Percentiles rank a stretch among this genome's conserved stretches.
Conservation (phyloP, 2,113 vertebrate genomes). For the Hippocampus barbouri region DNA sequence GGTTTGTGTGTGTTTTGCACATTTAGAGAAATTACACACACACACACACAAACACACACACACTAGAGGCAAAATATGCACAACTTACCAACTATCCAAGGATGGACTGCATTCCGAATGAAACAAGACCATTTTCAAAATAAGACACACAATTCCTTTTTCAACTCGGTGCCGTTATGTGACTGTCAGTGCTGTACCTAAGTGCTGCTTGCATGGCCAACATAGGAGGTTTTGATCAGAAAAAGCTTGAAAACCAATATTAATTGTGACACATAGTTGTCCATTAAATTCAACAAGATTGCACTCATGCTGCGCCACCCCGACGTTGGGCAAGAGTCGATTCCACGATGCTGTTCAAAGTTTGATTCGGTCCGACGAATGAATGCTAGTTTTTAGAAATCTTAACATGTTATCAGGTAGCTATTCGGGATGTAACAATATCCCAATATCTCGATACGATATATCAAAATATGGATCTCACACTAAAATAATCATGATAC, state of each 20-base stretch:
- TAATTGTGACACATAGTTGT: not conserved
- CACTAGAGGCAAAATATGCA: constrained; percentile 41
- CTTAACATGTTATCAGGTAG: too few species aligned
- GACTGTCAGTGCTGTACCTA: constrained; percentile 11
- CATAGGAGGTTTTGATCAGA: not conserved
- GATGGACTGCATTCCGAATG: constrained; percentile 35
- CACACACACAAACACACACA: constrained; percentile 1
- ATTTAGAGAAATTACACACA: constrained; percentile 34
- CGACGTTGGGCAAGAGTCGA: too few species aligned
- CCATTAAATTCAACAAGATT: not conserved
- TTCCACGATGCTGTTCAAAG: too few species aligned
- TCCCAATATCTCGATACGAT: too few species aligned
- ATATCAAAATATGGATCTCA: too few species aligned
- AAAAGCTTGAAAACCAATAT: not conserved
- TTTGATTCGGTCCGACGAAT: too few species aligned
- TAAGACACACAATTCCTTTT: constrained; percentile 21
- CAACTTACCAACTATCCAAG: constrained; percentile 46
- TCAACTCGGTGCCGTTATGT: constrained; percentile 8
- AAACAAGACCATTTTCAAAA: constrained; percentile 52
- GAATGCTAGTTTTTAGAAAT: too few species aligned
- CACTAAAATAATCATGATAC: too few species aligned
- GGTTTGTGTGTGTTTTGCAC: constrained; percentile 22
- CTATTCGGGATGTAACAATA: too few species aligned
- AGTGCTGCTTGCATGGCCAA: not conserved
- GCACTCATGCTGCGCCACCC: too few species aligned